These are phyloP conservation scores for Psittacula derbiana DNA, from an alignment of 2,797 vertebrate genomes.

Conservation along the genomic window DNA sequence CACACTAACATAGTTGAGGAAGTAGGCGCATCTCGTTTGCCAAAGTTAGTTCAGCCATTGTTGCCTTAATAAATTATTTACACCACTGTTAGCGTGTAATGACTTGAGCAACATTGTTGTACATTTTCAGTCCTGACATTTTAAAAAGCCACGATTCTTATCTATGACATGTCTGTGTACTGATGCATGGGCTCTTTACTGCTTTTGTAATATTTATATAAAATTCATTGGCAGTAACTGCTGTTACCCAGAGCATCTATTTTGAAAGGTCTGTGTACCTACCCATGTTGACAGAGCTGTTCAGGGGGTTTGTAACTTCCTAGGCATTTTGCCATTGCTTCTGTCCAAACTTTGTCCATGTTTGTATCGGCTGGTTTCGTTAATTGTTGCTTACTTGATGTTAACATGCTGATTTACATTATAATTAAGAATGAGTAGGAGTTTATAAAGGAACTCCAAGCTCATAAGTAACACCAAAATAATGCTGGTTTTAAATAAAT, in stretches of 20 bases:
- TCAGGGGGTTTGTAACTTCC: background rate
- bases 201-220: slow-evolving; percentile 17
- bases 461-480: slow-evolving; percentile 19
- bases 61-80: slow-evolving; percentile 8
- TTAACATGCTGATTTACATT: slow-evolving; percentile 35
- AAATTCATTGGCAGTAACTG: background rate
- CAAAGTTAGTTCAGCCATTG: background rate
- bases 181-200: slow-evolving; percentile 15
- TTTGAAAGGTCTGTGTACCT: background rate
- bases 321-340: slow-evolving; percentile 30
- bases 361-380: slow-evolving; percentile 10
- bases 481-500: background rate
- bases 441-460: slow-evolving; percentile 6
- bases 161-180: background rate
- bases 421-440: slow-evolving; percentile 7
- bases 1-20: background rate
- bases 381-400: background rate
- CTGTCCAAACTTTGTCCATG: background rate
- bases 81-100: background rate
- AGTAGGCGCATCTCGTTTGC: background rate
- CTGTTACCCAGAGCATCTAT: background rate
- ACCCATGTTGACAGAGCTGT: background rate
- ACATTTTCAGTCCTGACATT: slow-evolving; percentile 46
- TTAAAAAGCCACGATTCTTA: slow-evolving; percentile 37
- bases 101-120: slow-evolving; percentile 13